These are phyloP conservation scores for Drosophila ustulata DNA, from an alignment of 2,888 invertebrate species.

Conservation along the genomic window DNA sequence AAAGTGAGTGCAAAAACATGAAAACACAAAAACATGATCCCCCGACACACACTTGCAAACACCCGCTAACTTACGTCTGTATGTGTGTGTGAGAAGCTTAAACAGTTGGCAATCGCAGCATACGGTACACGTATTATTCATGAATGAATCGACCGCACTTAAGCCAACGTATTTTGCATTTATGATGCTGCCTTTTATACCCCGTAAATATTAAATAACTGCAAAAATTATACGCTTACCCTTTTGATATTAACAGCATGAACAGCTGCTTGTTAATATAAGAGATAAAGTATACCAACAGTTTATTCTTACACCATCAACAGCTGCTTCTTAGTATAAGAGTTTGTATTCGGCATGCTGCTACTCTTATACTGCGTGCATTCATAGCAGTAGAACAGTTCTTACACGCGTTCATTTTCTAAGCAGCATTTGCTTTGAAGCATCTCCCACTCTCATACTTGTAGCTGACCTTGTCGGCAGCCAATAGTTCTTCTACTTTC, in stretches of 20 bases:
- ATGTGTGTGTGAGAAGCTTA: constrained; percentile 6
- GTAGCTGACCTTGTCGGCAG: neutral
- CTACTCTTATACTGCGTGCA: neutral
- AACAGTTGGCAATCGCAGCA: constrained; percentile 21
- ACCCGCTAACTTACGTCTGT: neutral
- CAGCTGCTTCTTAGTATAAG: neutral
- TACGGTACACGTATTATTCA: constrained; percentile 19
- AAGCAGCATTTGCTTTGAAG: neutral
- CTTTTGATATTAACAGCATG: neutral
- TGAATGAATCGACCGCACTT: constrained; percentile 15
- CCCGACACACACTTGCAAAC: constrained; percentile 4
- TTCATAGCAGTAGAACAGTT: neutral
- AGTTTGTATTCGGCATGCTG: neutral
- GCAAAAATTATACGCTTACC: no score
- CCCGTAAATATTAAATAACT: neutral
- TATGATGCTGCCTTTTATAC: constrained; percentile 9
- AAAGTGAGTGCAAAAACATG: constrained; percentile 76
- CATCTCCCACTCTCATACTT: constrained; percentile 3
- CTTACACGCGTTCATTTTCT: neutral
- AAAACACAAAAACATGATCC: constrained; percentile 14
- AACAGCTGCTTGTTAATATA: neutral
- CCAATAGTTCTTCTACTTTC: constrained; percentile 4
- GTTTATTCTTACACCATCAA: neutral
- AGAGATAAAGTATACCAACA: neutral
- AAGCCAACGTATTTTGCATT: constrained; percentile 8